These are phyloP conservation scores for Ciona savignyi DNA, from an alignment of 23 tunicate species.

Conservation along the genomic window DNA sequence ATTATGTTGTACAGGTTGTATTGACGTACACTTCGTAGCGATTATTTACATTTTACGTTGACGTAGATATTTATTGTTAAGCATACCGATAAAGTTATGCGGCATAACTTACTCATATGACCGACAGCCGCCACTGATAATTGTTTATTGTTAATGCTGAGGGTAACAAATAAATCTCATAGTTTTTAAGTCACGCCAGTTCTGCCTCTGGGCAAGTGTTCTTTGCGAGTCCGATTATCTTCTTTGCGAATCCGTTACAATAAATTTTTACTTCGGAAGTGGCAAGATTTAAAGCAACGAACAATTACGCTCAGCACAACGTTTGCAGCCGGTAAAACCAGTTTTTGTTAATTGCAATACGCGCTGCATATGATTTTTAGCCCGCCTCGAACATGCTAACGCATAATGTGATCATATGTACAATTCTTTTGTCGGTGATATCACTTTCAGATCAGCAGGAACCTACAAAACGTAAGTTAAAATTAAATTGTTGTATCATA, in stretches of 20 bases:
- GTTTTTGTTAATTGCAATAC: background rate
- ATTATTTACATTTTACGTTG: too few relatives aligned
- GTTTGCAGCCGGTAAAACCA: background rate
- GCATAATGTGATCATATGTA: too few relatives aligned
- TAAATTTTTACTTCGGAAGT: background rate
- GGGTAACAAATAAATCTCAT: too few relatives aligned
- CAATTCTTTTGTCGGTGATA: background rate
- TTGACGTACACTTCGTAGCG: too few relatives aligned
- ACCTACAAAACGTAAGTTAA: background rate
- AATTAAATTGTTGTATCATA: too few relatives aligned
- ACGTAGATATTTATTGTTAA: too few relatives aligned
- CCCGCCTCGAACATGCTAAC: too few relatives aligned
- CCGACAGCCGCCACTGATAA: background rate
- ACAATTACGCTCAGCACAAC: background rate
- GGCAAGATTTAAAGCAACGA: background rate
- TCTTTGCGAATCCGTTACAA: background rate
- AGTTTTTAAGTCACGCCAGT: background rate
- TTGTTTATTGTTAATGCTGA: background rate
- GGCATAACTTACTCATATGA: too few relatives aligned
- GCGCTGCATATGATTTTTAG: background rate
- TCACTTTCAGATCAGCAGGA: background rate
- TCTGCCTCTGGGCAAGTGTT: background rate
- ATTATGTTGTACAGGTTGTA: too few relatives aligned
- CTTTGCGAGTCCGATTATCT: background rate
- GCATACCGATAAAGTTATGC: too few relatives aligned